Base-by-base conservation (phyloP, 2,888 invertebrate species). In the Dynastes hyllus region DNA sequence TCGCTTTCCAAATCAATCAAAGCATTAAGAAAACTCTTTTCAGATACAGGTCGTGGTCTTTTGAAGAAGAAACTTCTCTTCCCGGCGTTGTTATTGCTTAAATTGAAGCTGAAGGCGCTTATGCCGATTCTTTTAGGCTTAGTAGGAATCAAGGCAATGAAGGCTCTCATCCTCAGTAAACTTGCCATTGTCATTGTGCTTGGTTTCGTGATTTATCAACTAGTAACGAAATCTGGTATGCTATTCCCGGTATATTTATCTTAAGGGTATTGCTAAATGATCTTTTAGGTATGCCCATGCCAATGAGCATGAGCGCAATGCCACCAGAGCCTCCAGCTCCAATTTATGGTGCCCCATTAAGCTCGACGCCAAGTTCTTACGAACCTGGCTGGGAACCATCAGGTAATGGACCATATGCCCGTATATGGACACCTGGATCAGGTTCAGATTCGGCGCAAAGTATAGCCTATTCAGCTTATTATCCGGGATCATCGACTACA, bases 161-260 rank as follows among this genome's bases (percentile, higher is more conserved):
- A 96, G 88, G 96, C 96, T 80, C 90, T 96, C 81, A 92, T 96
- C 81, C 92, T 96, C 85, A 96, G 96, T 87, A 96, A 96, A 88
- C 90, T 96, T 83, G 95, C 96, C 81, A 93, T 96, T 86, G 91
- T 94, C 51, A 90, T 96, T 80, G 96, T 96, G 67, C 91, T 95
- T 73, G 96, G 95, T 80, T 96, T 96, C 91, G 91, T 96, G 71
- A 92, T 94, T 83, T 93, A 95, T 88, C 95, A 95, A 86, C 90
- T 96, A 85, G 89, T 95, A 80, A 94, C 94, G 88, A 96, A 96
- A 91, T 92, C 94, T 88, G 95, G 95, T 90, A 89, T 90, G 90
- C 84, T 65, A 32, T 77, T 50, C 13, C 32, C 9, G 50, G 51
- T 63, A 73, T 58, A 37, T 63, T 78, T 69, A n/a, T 53, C 40